Conservation (phyloP, 2,888 invertebrate species). For the Leucophora obtusa region DNA sequence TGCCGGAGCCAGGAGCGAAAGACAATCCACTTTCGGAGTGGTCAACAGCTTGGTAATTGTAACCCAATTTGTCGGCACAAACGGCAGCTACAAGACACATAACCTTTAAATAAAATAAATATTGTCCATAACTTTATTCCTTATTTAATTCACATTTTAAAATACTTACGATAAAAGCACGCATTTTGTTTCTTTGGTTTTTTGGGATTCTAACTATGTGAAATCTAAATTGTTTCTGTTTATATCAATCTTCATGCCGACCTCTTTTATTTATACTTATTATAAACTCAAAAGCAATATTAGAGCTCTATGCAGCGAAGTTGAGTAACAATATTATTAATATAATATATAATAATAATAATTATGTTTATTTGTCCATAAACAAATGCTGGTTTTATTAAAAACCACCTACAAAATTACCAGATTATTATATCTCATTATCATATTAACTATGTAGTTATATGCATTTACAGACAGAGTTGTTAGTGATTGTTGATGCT, state of each 20-base stretch:
- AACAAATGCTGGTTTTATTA: no score
- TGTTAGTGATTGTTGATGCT: no score
- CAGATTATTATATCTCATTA: no score
- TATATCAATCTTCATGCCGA: slow-evolving; percentile 16
- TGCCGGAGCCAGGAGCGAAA: slow-evolving; percentile 51
- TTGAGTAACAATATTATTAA: no score
- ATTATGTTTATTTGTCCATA: no score
- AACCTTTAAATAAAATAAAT: slow-evolving; percentile 15
- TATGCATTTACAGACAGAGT: no score
- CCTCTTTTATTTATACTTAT: no score
- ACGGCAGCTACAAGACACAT: slow-evolving; percentile 69
- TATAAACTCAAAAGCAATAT: no score
- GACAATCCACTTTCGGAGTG: slow-evolving; percentile 69
- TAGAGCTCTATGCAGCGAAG: no score
- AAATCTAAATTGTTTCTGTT: slow-evolving; percentile 69
- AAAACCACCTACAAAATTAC: no score
- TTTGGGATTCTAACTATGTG: slow-evolving; percentile 67
- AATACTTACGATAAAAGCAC: slow-evolving; percentile 15
- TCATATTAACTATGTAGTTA: no score
- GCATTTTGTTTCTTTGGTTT: slow-evolving; percentile 7
- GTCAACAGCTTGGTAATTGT: slow-evolving; percentile 70
- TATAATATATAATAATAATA: no score
- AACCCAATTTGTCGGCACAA: slow-evolving; percentile 71
- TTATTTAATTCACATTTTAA: neutral
- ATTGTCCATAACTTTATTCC: neutral